Evolutionary conservation across 2,797 vertebrate genomes (phyloP), one percentile per base, ranked within the genome.

Genomic region (Hozukius guyotensis): DNA sequence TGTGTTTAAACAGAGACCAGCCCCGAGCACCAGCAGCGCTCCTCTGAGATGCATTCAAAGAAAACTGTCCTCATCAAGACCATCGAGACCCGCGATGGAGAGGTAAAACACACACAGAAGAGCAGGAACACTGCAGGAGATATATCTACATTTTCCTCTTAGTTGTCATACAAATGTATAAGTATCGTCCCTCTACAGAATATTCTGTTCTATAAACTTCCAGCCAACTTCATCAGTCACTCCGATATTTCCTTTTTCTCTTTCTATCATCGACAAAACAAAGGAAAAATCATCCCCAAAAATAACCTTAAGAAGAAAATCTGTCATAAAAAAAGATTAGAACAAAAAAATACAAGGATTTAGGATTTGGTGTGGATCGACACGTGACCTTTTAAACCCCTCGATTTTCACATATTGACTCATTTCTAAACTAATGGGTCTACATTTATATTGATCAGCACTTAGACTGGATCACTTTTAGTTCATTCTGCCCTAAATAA

Each of bases 31-130:
- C 97, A 96, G 86, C 90, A 90, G 20, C 91, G 91, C 2, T 92
- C 95, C 63, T 95, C 97, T 0, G 98, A 99, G 90, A 94, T 96
- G 80, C 97, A 98, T 80, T 98, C 97, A 83, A 99, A 99, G 94
- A 99, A 98, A 95, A 97, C 97, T 0, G 97, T 99, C 77, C 97
- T 98, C 88, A 99, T 99, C 93, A 99, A 99, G 91, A 99, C 97
- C 82, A 98, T 98, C 0, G 97, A 99, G 94, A 99, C 97, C 25
- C 96, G 97, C 0, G 98, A 98, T 0, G 98, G 97, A 86, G 97
- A 99, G 97, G 98, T 98, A 85, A 0, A 53, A 31, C 14, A 27
- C 66, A 31, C 27, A 75, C 57, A 31, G 9, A 46, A 46, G 42
- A 46, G 42, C 42, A 46, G 18, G 49, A n/a, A 52, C 49, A 14